phyloP scores from a whole-genome alignment of 2,888 invertebrate genomes.

The Coleophora flavipennella region DNA sequence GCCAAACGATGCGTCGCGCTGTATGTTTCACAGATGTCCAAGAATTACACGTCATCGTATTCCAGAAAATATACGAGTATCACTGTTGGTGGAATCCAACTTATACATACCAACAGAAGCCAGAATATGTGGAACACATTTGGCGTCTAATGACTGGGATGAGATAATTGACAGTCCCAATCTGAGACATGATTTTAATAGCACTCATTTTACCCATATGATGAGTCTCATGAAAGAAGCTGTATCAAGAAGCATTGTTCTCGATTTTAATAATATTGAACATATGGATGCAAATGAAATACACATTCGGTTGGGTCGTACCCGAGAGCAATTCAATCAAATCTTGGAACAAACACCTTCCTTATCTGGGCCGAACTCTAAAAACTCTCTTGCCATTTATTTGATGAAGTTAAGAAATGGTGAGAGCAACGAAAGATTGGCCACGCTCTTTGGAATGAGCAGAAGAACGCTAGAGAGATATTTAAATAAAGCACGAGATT shows the following conservation, averaged over 20 bases:
- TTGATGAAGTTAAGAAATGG: background rate
- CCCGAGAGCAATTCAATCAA: background rate
- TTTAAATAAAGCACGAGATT: background rate
- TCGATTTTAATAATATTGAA: no score
- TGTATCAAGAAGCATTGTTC: no score
- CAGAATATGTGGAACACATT: no score
- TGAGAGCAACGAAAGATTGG: slow-evolving; percentile 1
- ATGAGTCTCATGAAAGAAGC: no score
- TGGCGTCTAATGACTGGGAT: no score
- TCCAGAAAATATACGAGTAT: no score
- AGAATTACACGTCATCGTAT: background rate
- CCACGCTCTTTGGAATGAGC: slow-evolving; percentile 1
- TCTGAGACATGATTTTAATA: no score
- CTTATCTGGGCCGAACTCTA: background rate
- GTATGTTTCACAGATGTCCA: slow-evolving; percentile 3
- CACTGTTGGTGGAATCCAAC: no score
- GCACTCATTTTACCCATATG: no score
- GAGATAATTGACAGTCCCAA: no score
- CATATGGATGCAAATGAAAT: no score
- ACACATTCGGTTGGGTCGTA: background rate
- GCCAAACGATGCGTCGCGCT: slow-evolving; percentile 4
- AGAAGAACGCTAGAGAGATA: slow-evolving; percentile 2
- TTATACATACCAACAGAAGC: no score
- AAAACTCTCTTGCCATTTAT: background rate
- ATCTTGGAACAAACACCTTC: background rate